These are phyloP conservation scores for Chaetoderma sp. DNA, from an alignment of 2,888 invertebrate species.

Conservation along the genomic window DNA sequence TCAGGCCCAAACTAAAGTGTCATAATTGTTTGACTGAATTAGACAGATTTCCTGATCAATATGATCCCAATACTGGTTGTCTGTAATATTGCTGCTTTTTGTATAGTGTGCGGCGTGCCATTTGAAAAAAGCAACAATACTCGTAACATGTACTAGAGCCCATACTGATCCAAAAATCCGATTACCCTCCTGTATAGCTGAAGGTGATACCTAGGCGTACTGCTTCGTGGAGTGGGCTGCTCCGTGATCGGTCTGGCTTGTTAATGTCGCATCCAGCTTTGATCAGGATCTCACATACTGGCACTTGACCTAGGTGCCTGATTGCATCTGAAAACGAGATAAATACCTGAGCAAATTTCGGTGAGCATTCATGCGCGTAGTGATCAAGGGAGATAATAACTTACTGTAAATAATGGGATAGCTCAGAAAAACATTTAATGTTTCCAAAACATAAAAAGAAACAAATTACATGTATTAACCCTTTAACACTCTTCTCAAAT, in stretches of 20 bases:
- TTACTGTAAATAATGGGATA: conserved; percentile 14
- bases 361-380: neutral
- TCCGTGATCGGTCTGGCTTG: conserved; percentile 47
- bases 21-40: no score
- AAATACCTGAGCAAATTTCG: neutral
- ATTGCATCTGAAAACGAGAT: conserved; percentile 48
- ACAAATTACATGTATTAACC: no score
- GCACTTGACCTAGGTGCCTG: conserved; percentile 42
- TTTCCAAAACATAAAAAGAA: no score
- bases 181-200: no score
- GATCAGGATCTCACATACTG: conserved; percentile 48
- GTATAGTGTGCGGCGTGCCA: neutral
- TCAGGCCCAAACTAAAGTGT: no score
- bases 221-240: conserved; percentile 60
- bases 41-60: no score
- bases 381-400: neutral
- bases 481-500: no score
- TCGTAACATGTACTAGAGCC: neutral
- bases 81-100: no score
- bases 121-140: neutral
- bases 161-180: neutral
- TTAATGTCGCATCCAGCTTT: conserved; percentile 58
- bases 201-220: conserved; percentile 53
- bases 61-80: no score
- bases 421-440: no score